Base-by-base conservation (phyloP, 2,797 vertebrate genomes). In the Coregonus ussuriensis region DNA sequence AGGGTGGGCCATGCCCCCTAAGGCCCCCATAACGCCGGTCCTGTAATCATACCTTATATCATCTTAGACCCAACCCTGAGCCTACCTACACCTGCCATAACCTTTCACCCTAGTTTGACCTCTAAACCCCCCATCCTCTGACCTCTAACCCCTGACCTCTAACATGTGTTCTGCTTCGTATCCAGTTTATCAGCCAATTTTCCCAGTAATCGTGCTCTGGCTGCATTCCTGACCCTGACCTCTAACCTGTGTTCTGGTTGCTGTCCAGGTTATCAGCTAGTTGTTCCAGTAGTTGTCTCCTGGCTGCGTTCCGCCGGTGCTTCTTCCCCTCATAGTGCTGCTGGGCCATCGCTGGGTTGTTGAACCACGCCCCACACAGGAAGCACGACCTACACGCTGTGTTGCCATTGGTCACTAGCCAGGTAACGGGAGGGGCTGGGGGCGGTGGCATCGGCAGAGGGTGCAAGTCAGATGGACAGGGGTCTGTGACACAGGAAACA, bases 321-420 rank as follows among this genome's bases (percentile, higher is more conserved):
- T 96, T 96, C 75, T 96, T 96, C 82, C 95, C 95, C 0, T 94
- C 91, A 0, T 96, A 96, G 88, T 96, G 95, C 77, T 96, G 95
- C 84, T 93, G 95, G 4, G 95, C 95, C 95, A 96, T 96, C 80
- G 93, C 37, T 1, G 95, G 95, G 81, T 96, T 95, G 85, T 96
- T 96, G 89, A 96, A 96, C 94, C 95, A 96, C 78, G 94, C 95
- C 0, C 93, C 77, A 0, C 95, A 96, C 83, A 96, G 93, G 82
- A 93, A 94, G 80, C 95, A 96, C 82, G 93, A 92, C 51, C 94
- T 77, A 95, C 83, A 95, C 93, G 35, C 91, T 73, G 14, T 91
- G 88, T 82, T 90, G 93, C 0, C 90, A 66, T 72, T 77, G 70
- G 56, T 33, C 14, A 7, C 56, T 15, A 59, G 35, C 51, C 66